phyloP scores from a whole-genome alignment of 2,888 invertebrate genomes.

The Dynastes grantii region DNA sequence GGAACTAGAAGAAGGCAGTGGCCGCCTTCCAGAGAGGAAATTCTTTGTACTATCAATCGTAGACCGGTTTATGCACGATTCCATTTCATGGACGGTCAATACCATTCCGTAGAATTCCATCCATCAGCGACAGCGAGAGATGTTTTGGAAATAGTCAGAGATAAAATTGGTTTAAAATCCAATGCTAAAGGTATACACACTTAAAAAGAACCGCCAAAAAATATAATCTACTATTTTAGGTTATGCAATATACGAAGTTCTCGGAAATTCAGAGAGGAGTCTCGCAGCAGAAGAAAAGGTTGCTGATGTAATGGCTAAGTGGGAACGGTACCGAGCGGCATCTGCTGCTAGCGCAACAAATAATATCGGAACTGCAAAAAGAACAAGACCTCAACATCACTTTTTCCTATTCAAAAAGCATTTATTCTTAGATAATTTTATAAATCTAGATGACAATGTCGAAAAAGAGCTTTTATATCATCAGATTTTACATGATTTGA shows the following conservation, averaged over 20 bases:
- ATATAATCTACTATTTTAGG: slow-evolving; percentile 71
- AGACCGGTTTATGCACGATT: slow-evolving; percentile 93
- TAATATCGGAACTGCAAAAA: slow-evolving; percentile 65
- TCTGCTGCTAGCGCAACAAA: slow-evolving; percentile 73
- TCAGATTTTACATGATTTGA: slow-evolving; percentile 91
- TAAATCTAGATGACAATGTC: slow-evolving; percentile 87
- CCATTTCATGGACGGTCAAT: slow-evolving; percentile 94
- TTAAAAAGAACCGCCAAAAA: slow-evolving; percentile 3
- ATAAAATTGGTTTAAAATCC: slow-evolving; percentile 89
- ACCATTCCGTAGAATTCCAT: slow-evolving; percentile 95
- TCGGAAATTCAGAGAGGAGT: slow-evolving; percentile 90
- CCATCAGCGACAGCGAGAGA: slow-evolving; percentile 94
- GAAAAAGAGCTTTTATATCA: slow-evolving; percentile 96
- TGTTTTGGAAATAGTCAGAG: slow-evolving; percentile 88
- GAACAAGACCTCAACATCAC: slow-evolving; percentile 73
- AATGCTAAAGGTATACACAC: slow-evolving; percentile 73
- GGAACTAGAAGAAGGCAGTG: slow-evolving; percentile 86
- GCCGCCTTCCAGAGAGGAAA: slow-evolving; percentile 94
- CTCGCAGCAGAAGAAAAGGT: slow-evolving; percentile 90
- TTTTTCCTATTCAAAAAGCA: slow-evolving; percentile 88
- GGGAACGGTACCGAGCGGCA: slow-evolving; percentile 90
- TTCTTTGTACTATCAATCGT: slow-evolving; percentile 92
- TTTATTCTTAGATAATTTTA: slow-evolving; percentile 84
- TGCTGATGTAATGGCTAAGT: slow-evolving; percentile 95
- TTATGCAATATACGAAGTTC: slow-evolving; percentile 93